phyloP scores from a whole-genome alignment of 2,113 vertebrate species.

The Notothenia coriiceps region DNA sequence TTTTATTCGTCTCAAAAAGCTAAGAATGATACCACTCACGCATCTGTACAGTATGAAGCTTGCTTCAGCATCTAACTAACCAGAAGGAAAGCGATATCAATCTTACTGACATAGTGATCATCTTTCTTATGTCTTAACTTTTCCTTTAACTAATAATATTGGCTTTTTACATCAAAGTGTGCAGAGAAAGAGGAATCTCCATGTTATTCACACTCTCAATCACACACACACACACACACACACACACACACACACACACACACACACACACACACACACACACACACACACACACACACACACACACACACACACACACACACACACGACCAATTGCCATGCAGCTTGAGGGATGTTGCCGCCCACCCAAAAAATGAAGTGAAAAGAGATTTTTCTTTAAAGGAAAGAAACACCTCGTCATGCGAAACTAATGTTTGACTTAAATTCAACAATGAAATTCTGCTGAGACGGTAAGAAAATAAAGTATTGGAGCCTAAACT shows the following conservation, averaged over 20 bases:
- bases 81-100: not conserved
- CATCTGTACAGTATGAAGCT: not conserved
- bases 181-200: too few species aligned
- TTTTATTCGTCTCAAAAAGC: not conserved
- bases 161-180: not conserved
- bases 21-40: not conserved
- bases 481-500: conserved; percentile 21
- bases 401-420: not conserved
- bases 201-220: too few species aligned
- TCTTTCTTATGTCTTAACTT: not conserved
- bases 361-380: not conserved
- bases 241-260: too few species aligned
- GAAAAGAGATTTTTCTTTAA: not conserved
- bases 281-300: too few species aligned
- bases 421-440: conserved; percentile 21
- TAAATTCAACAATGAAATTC: conserved; percentile 27
- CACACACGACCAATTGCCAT: too few species aligned
- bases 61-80: not conserved
- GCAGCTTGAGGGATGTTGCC: too few species aligned
- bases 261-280: too few species aligned
- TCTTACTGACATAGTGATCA: not conserved
- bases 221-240: too few species aligned
- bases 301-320: too few species aligned
- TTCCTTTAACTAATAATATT: not conserved
- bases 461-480: conserved; percentile 50